Percentiles rank a stretch among this genome's conserved stretches.
phyloP scores from a whole-genome alignment of 2,113 vertebrate genomes.

The Rana temporaria region DNA sequence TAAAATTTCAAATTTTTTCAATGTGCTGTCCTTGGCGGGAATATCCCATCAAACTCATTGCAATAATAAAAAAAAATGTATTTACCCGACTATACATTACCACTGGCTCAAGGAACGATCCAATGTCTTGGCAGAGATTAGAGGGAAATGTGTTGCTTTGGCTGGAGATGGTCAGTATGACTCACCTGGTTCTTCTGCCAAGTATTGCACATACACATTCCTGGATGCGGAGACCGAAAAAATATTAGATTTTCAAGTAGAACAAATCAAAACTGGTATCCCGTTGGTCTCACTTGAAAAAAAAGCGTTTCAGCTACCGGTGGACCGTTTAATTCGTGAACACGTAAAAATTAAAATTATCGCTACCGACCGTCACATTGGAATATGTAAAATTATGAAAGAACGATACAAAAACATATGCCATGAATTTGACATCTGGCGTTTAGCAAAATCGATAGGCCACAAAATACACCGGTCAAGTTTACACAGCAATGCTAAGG shows the following conservation, averaged over 20 bases:
- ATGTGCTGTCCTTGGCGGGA: background rate
- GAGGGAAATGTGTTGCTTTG: background rate
- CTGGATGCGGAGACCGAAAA: conserved; percentile 6
- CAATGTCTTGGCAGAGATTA: background rate
- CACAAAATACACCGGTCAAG: background rate
- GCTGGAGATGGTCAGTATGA: background rate
- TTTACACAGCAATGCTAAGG: background rate
- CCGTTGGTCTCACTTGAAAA: background rate
- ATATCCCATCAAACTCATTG: background rate
- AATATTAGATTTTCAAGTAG: background rate
- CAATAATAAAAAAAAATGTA: background rate
- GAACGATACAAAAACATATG: background rate
- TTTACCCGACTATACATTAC: conserved; percentile 7
- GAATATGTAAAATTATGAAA: conserved; percentile 1
- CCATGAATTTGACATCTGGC: conserved; percentile 20
- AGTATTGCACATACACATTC: conserved; percentile 8
- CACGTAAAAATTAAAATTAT: background rate
- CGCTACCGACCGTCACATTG: background rate
- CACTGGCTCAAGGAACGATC: background rate
- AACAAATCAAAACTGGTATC: background rate
- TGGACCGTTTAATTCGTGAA: background rate
- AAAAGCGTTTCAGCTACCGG: background rate
- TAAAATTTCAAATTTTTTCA: background rate
- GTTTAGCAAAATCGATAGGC: background rate
- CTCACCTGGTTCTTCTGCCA: background rate